A percentile compares a stretch with the other conserved stretches of the same genome.
These are phyloP conservation scores for Homarus gammarus DNA, from an alignment of 2,888 invertebrate genomes.

Conservation along the genomic window DNA sequence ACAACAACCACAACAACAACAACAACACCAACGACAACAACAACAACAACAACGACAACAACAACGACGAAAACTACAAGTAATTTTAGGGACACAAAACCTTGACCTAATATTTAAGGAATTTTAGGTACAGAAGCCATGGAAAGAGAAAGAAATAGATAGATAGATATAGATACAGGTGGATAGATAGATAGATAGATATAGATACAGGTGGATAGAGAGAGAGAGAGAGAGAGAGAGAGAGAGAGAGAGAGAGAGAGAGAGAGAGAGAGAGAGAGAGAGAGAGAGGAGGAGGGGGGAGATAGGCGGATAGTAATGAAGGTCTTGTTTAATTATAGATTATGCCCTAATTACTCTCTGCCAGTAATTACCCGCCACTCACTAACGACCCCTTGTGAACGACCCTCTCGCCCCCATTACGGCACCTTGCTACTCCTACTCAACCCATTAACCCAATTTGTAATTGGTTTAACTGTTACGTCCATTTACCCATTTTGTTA, in stretches of 20 bases:
- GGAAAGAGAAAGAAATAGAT: no score
- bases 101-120: no score
- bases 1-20: no score
- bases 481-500: no score
- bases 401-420: neutral
- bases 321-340: neutral
- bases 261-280: neutral
- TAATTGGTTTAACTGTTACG: no score
- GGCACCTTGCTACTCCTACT: neutral
- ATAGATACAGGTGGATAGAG: neutral
- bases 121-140: no score
- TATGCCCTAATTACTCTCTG: neutral
- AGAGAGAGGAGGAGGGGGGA: neutral
- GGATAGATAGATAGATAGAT: neutral
- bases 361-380: neutral
- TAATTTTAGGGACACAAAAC: no score
- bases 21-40: no score
- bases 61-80: no score
- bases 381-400: neutral
- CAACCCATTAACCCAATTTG: no score
- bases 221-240: constrained; percentile 1
- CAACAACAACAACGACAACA: no score
- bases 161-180: neutral
- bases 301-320: neutral
- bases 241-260: neutral